phyloP scores from a whole-genome alignment of 2,113 vertebrate species.

The Tilapia sparmanii region DNA sequence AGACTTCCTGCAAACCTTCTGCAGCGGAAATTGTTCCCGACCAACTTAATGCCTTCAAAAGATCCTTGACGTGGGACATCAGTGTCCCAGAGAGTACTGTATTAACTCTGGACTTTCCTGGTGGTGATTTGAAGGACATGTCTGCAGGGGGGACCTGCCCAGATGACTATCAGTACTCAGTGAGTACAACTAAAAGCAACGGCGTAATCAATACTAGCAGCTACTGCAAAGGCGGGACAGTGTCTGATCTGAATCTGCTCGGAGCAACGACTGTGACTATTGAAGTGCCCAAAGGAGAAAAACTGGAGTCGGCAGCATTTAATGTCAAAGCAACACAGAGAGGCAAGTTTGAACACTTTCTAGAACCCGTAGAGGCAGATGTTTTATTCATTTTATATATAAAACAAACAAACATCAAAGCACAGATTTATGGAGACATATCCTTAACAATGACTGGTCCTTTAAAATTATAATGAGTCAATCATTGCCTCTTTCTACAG shows the following conservation, averaged over 20 bases:
- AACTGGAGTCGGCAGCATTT: slow-evolving; percentile 62
- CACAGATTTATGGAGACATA: background rate
- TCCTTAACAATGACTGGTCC: background rate
- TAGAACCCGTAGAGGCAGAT: background rate
- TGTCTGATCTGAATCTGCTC: slow-evolving; percentile 73
- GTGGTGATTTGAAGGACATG: slow-evolving; percentile 62
- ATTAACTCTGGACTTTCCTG: slow-evolving; percentile 72
- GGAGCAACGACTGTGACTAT: slow-evolving; percentile 66
- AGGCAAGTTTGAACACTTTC: slow-evolving; percentile 55
- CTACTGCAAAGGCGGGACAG: slow-evolving; percentile 76
- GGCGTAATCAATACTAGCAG: slow-evolving; percentile 51
- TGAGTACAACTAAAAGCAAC: slow-evolving; percentile 50
- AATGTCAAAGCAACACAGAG: slow-evolving; percentile 70
- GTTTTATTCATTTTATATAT: background rate
- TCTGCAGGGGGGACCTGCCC: slow-evolving; percentile 53
- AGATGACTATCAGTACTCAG: slow-evolving; percentile 61
- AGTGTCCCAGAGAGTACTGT: slow-evolving; percentile 64
- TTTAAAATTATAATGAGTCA: background rate
- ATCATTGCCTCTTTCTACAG: background rate
- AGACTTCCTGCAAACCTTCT: slow-evolving; percentile 69
- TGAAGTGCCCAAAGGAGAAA: slow-evolving; percentile 62
- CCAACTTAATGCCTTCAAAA: slow-evolving; percentile 70
- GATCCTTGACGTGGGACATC: slow-evolving; percentile 75
- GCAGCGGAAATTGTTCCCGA: slow-evolving; percentile 63
- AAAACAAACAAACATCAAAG: background rate